These are phyloP conservation scores for Macrophya alboannulata DNA, from an alignment of 2,888 invertebrate genomes.

Conservation along the genomic window DNA sequence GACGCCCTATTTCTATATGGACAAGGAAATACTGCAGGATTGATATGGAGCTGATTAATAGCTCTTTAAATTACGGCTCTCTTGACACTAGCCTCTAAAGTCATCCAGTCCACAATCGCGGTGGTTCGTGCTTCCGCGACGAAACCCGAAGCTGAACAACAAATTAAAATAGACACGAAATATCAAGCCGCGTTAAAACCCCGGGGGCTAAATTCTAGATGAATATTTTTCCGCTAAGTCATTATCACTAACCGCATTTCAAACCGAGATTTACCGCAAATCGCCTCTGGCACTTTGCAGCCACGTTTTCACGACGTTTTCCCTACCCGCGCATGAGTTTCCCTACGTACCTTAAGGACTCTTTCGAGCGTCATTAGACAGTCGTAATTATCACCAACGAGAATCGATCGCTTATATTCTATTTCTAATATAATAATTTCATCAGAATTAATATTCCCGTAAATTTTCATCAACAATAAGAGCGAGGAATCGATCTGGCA, in stretches of 20 bases:
- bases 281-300: conserved; percentile 28
- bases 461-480: not conserved
- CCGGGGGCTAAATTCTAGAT: conserved; percentile 29
- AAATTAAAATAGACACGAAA: conserved; percentile 22
- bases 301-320: conserved; percentile 22
- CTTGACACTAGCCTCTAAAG: conserved; percentile 6
- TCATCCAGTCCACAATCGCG: not conserved
- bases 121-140: too few relatives aligned
- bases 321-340: not conserved
- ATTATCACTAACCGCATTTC: conserved; percentile 27
- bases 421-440: not conserved
- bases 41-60: conserved; percentile 26
- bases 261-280: conserved; percentile 5
- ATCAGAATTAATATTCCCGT: not conserved
- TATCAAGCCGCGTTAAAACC: conserved; percentile 15
- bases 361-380: not conserved
- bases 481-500: not conserved
- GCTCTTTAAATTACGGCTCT: not conserved
- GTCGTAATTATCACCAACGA: not conserved
- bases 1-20: conserved; percentile 41
- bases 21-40: not conserved
- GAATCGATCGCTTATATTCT: not conserved
- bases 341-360: not conserved
- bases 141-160: not conserved
- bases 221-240: conserved; percentile 18